Base-by-base conservation (phyloP, 35 echinoderm and acorn worm species). In the Hemicentrotus pulcherrimus region DNA sequence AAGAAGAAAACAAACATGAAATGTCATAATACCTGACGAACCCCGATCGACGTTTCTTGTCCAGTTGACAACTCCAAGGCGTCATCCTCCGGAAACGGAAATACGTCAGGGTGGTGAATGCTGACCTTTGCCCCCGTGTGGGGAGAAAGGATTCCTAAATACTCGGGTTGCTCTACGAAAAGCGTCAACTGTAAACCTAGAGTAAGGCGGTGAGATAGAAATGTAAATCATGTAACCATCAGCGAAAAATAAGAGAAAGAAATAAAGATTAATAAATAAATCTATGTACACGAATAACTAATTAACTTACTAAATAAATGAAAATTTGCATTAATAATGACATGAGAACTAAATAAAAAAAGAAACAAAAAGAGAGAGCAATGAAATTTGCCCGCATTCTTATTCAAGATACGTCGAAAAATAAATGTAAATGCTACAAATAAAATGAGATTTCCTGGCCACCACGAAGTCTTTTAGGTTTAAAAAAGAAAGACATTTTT, bases 111-210 rank as follows among this genome's bases (percentile, higher is more conserved):
- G 9, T 50, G 45, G 59, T 98, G 94, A 9, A 98, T 88, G 1
- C 86, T 91, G 48, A 98, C 47, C 16, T 95, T 94, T 46, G 94
- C 97, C 31, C 97, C 97, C 10, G 95, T 95, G 50, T 96, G 91
- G 12, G 90, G 97, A 5, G 95, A 85, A 35, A 98, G 94, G 16
- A 98, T 86, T 86, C 97, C 97, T 18, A 98, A 19, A 60, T 98
- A 98, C 48, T 98, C 97, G 0, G 96, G 95, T 86, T 98, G 97
- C 86, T 98, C 97, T 1, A 96, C 78, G 86, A 96, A 98, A 24
- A 98, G 86, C 7, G 97, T 98, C 59, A 98, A 32, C 14, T 96
- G 92, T 9, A 98, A 92, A 31, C 97, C 97, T 98, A 46, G 0
- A 32, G 30, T 4, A 88, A 95, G 46, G 60, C 11, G n/a, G 16